Evolutionary conservation across 2,113 vertebrate genomes (phyloP).

Genomic region (Larimichthys crocea): DNA sequence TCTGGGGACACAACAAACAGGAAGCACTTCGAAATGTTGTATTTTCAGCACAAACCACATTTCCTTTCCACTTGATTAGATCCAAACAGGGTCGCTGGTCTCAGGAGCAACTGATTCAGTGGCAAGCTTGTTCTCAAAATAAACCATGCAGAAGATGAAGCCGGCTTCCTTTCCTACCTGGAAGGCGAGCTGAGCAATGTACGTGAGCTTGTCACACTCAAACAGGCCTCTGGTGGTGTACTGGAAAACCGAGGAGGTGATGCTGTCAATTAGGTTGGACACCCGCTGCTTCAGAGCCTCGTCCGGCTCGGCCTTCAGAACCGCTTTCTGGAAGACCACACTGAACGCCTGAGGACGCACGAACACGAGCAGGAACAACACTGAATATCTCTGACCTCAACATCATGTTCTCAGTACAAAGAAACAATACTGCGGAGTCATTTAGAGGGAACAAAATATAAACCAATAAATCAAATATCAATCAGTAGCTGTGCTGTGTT

Average conservation of each 20-base stretch:
- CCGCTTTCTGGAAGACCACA: conserved; percentile 92
- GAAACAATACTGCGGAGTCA: not conserved
- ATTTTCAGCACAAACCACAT: conserved; percentile 42
- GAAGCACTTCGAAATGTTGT: not conserved
- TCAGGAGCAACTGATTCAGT: conserved; percentile 27
- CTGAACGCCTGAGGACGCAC: conserved; percentile 88
- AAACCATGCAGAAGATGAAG: conserved; percentile 57
- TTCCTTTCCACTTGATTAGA: conserved; percentile 61
- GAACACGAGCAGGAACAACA: conserved; percentile 8
- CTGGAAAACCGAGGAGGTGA: conserved; percentile 93
- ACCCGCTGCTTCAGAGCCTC: conserved; percentile 87
- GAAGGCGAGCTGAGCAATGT: conserved; percentile 92
- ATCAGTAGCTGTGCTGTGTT: not conserved
- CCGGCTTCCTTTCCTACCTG: conserved; percentile 84
- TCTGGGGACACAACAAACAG: conserved; percentile 80
- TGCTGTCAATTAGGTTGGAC: conserved; percentile 90
- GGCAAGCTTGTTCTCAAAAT: conserved; percentile 28
- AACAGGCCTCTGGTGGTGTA: conserved; percentile 94
- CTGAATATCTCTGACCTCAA: not conserved
- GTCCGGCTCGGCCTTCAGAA: conserved; percentile 84
- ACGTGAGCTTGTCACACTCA: conserved; percentile 94
- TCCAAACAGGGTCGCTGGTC: conserved; percentile 32
- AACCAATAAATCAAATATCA: not conserved
- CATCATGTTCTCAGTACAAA: not conserved
- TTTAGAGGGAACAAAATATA: not conserved